Conservation (phyloP, 37 sponge, comb jelly and placozoan species). For the Spongilla lacustris region DNA sequence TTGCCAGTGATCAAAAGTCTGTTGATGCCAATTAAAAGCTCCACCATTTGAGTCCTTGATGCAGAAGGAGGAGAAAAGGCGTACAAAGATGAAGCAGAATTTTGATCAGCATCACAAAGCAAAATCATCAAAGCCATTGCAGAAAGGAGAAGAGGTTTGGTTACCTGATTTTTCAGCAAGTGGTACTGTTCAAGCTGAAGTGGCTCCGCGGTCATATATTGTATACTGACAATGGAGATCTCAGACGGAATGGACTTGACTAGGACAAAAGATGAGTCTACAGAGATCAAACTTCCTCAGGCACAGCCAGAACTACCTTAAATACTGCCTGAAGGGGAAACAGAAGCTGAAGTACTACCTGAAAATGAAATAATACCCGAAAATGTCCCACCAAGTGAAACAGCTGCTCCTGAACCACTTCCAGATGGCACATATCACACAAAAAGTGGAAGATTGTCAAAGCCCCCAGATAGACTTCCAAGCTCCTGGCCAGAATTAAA, state of each 20-base stretch:
- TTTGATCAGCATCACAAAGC: conserved; percentile 21
- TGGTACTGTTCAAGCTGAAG: conserved; percentile 29
- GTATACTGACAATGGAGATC: background rate
- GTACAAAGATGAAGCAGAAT: conserved; percentile 3
- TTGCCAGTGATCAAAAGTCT: conserved; percentile 7
- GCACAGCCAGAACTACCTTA: too few species aligned
- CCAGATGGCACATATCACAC: too few species aligned
- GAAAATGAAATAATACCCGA: too few species aligned
- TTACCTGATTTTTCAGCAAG: conserved; percentile 9
- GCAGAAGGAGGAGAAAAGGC: background rate
- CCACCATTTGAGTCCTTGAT: conserved; percentile 11
- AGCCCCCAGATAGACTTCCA: too few species aligned
- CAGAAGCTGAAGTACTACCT: too few species aligned
- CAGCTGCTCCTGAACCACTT: too few species aligned
- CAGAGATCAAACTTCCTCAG: too few species aligned
- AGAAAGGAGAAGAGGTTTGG: conserved; percentile 25
- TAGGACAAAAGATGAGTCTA: too few species aligned
- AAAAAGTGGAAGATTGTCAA: too few species aligned
- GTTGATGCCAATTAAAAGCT: conserved; percentile 6
- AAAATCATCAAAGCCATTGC: background rate
- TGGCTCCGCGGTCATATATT: conserved; percentile 22
- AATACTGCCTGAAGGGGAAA: too few species aligned
- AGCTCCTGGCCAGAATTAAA: too few species aligned
- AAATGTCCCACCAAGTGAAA: too few species aligned
- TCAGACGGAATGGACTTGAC: background rate